Conservation (phyloP, 35 echinoderm and acorn worm species). For the Ophioderma brevispina region DNA sequence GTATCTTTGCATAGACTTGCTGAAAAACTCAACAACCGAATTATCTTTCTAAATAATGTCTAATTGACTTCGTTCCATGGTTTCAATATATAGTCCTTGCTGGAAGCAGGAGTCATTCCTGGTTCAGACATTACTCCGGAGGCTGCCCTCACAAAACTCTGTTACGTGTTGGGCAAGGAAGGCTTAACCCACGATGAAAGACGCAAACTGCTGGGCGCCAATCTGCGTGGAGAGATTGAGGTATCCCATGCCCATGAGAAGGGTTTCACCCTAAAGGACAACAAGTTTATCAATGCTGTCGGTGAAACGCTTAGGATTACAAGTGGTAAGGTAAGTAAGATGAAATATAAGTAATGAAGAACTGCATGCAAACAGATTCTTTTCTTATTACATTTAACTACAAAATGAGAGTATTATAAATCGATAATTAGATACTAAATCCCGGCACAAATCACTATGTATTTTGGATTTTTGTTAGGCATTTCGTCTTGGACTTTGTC, state of each 20-base stretch:
- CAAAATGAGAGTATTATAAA: too few species aligned
- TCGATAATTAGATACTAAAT: too few species aligned
- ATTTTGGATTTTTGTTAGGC: too few species aligned
- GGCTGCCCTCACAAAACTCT: slow-evolving; percentile 94
- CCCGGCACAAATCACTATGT: too few species aligned
- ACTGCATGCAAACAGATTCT: too few species aligned
- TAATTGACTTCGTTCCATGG: too few species aligned
- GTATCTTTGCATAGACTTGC: too few species aligned
- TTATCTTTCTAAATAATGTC: too few species aligned
- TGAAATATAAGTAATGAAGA: not conserved
- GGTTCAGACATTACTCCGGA: slow-evolving; percentile 93
- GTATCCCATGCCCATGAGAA: not conserved
- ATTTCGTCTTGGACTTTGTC: too few species aligned
- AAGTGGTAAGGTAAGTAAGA: slow-evolving; percentile 56
- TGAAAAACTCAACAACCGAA: too few species aligned
- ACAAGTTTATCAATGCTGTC: slow-evolving; percentile 77
- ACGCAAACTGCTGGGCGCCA: slow-evolving; percentile 52
- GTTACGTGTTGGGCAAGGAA: slow-evolving; percentile 78
- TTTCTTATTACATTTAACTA: too few species aligned
- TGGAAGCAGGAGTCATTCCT: slow-evolving; percentile 86
- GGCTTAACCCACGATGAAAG: slow-evolving; percentile 54
- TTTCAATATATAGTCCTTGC: too few species aligned
- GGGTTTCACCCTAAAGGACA: slow-evolving; percentile 47
- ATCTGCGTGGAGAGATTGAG: slow-evolving; percentile 87
- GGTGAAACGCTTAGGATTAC: slow-evolving; percentile 68